phyloP scores from a whole-genome alignment of 2,113 vertebrate genomes.

The Neodon shergylaensis region DNA sequence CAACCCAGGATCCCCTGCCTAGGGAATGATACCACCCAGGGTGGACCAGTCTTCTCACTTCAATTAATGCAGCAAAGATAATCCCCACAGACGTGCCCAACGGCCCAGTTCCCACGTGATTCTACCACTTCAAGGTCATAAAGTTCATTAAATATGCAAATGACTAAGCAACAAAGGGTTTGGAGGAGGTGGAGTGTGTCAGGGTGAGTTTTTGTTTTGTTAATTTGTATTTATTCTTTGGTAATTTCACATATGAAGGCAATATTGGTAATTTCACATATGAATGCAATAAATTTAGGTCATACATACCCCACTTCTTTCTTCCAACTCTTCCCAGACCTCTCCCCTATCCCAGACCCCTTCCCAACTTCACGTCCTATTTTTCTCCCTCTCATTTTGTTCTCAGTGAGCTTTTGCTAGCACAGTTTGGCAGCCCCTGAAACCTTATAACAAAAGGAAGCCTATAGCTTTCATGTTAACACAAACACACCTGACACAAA shows the following conservation, averaged over 20 bases:
- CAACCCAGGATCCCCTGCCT: background rate
- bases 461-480: background rate
- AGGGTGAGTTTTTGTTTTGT: background rate
- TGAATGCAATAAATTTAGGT: background rate
- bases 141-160: background rate
- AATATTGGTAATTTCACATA: background rate
- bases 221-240: background rate
- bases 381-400: background rate
- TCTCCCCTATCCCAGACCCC: too few relatives aligned
- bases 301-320: background rate
- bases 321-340: background rate
- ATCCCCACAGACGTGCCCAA: background rate
- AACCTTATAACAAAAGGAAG: slow-evolving; percentile 26
- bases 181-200: background rate
- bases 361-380: background rate
- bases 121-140: background rate
- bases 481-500: background rate
- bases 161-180: background rate
- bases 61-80: background rate
- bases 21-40: background rate
- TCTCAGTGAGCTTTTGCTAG: background rate
- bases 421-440: background rate
- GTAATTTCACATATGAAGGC: background rate
- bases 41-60: background rate
- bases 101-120: background rate